Evolutionary conservation across 53 echinoderm and acorn worm species (phyloP), one percentile per base, ranked within the genome.

Genomic region (Apostichopus leukothele): DNA sequence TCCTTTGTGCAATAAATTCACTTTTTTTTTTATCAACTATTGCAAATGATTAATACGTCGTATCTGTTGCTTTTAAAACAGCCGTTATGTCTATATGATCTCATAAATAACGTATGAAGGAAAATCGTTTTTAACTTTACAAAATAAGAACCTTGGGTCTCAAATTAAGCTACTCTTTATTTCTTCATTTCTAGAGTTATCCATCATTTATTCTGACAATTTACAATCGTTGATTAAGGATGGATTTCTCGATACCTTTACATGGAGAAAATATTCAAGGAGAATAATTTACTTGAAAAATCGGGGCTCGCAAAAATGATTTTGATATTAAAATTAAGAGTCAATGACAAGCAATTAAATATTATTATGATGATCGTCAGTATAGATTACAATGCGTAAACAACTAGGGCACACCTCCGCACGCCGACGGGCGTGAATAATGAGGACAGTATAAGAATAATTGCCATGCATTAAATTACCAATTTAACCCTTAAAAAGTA

Each of bases 201-300:
- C 79, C 79, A 81, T 54, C 54, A 81, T 23, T 51, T 59, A 9
- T 71, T 59, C 55, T 54, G 54, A 54, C 81, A 81, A 21, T 81
- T 81, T 59, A 14, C 71, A 71, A n/a, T 19, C 71, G 13, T 71
- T 71, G 71, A 19, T 71, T 71, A 71, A 71, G 21, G 21, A 71
- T n/a, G 71, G 71, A 13, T 71, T 71, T 71, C 71, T 16, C 71
- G 71, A 71, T 71, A n/a, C 71, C 71, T 71, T 71, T n/a, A 71
- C 71, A 71, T 71, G 71, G 20, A 71, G 71, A 71, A 63, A n/a
- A 16, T n/a, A n/a, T 71, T 55, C 18, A 81, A 25, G 7, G 12
- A 59, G 81, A 81, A 81, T 81, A 81, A 81, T 54, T 81, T 81
- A 25, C 81, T 50, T 39, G 59, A 59, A 81, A 81, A 81, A 81